Conservation (phyloP, 2,113 vertebrate species). For the Syngnathus floridae region DNA sequence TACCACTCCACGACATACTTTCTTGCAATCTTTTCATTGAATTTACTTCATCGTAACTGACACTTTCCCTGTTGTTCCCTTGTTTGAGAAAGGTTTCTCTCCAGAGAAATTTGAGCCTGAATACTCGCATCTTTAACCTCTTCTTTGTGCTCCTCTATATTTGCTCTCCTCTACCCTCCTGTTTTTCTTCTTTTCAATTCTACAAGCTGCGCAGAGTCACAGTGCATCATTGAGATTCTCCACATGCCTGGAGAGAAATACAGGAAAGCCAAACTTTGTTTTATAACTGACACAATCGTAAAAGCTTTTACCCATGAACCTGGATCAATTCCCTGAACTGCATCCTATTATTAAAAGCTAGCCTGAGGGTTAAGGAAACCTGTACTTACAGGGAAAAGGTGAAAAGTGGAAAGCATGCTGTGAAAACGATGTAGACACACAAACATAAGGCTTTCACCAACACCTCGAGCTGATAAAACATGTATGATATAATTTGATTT, state of each 20-base stretch:
- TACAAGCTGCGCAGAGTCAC: constrained; percentile 44
- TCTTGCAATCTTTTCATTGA: constrained; percentile 34
- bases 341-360: constrained; percentile 72
- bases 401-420: constrained; percentile 35
- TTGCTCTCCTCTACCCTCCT: constrained; percentile 12
- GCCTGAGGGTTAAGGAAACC: constrained; percentile 51
- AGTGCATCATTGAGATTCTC: constrained; percentile 45
- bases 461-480: constrained; percentile 50
- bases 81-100: constrained; percentile 28
- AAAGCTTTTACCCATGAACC: constrained; percentile 64
- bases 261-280: constrained; percentile 62
- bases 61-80: constrained; percentile 30
- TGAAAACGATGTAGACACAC: constrained; percentile 26
- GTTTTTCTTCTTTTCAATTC: constrained; percentile 37
- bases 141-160: constrained; percentile 6
- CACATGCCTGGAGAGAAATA: constrained; percentile 57
- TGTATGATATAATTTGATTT: constrained; percentile 71
- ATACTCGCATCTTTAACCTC: constrained; percentile 49
- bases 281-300: constrained; percentile 68
- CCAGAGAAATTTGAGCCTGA: constrained; percentile 27
- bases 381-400: constrained; percentile 39
- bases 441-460: constrained; percentile 18
- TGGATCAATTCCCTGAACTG: constrained; percentile 70
- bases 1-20: constrained; percentile 35
- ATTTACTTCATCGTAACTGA: constrained; percentile 24